A percentile compares a stretch with the other conserved stretches of the same genome.
Conservation (phyloP, 2,113 vertebrate genomes). For the Dicentrarchus labrax region DNA sequence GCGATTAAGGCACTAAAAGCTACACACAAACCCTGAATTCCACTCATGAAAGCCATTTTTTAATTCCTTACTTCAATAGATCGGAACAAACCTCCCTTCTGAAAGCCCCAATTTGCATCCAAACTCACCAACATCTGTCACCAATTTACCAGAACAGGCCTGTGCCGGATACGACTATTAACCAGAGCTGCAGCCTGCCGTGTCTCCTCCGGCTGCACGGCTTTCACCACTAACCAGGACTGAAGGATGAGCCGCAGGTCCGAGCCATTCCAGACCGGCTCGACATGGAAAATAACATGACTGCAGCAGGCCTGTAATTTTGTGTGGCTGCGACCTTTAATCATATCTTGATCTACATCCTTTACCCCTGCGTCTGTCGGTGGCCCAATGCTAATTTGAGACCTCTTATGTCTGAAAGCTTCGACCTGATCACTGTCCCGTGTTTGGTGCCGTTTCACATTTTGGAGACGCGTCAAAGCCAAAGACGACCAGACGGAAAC, state of each 20-base stretch:
- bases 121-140: conserved; percentile 65
- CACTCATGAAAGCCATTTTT: conserved; percentile 6
- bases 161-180: conserved; percentile 32
- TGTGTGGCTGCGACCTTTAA: conserved; percentile 54
- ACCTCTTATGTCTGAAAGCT: conserved; percentile 26
- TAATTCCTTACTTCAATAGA: not conserved
- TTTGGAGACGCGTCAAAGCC: conserved; percentile 31
- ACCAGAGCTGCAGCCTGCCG: conserved; percentile 30
- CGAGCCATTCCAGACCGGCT: conserved; percentile 37
- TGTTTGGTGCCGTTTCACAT: conserved; percentile 20
- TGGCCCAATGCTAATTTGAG: conserved; percentile 56
- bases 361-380: conserved; percentile 22
- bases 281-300: conserved; percentile 52
- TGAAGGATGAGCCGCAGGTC: conserved; percentile 45
- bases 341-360: conserved; percentile 63
- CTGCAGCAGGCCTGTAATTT: conserved; percentile 61
- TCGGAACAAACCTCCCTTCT: not conserved
- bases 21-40: not conserved
- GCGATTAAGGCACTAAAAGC: not conserved
- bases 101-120: not conserved
- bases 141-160: conserved; percentile 54
- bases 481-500: conserved; percentile 3
- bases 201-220: conserved; percentile 20
- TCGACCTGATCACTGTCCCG: conserved; percentile 11
- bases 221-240: conserved; percentile 47